These are phyloP conservation scores for Ips nitidus DNA, from an alignment of 1,140 invertebrate species.

Conservation along the genomic window DNA sequence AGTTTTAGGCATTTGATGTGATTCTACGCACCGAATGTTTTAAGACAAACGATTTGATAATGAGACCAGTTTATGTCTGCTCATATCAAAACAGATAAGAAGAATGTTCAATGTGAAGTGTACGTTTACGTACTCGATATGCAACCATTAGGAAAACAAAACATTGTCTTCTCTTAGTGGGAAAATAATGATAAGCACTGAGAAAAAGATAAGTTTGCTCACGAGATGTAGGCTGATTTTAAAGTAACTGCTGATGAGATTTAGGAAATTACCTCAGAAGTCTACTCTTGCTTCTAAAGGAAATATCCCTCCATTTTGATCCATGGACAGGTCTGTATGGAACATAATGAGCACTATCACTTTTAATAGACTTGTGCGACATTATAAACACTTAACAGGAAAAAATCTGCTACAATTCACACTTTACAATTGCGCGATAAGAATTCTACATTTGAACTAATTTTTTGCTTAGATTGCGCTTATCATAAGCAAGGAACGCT, in stretches of 20 bases:
- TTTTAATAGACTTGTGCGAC: too few species aligned
- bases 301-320: slow-evolving; percentile 8
- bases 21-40: slow-evolving; percentile 5
- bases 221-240: background rate
- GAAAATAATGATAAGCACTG: background rate
- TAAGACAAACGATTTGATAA: background rate
- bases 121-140: background rate
- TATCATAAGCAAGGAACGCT: background rate
- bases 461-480: background rate
- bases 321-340: too few species aligned
- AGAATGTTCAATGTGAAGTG: slow-evolving; percentile 1
- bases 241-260: background rate
- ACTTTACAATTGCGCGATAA: too few species aligned
- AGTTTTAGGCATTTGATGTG: slow-evolving; percentile 24
- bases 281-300: slow-evolving; percentile 6
- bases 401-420: too few species aligned
- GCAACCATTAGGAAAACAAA: background rate
- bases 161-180: background rate
- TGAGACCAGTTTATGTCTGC: background rate
- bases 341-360: too few species aligned
- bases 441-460: too few species aligned
- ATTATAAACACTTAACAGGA: too few species aligned
- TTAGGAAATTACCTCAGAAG: slow-evolving; percentile 1
- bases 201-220: slow-evolving; percentile 3
- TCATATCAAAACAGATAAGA: slow-evolving; percentile 19